These are phyloP conservation scores for Microplitis manilae DNA, from an alignment of 2,888 invertebrate species.

Conservation along the genomic window DNA sequence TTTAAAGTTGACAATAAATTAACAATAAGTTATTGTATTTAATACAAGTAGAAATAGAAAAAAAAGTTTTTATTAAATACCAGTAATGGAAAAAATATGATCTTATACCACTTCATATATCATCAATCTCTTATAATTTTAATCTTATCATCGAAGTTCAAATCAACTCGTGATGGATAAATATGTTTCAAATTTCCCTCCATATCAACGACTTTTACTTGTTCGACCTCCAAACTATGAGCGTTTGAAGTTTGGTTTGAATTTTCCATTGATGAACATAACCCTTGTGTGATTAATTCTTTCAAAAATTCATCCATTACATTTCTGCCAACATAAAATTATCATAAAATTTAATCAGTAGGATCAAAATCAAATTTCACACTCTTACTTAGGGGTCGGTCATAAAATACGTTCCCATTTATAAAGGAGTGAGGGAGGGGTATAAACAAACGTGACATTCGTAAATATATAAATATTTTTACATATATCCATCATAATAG, in stretches of 20 bases:
- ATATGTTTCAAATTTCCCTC: constrained; percentile 82
- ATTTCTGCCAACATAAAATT: constrained; percentile 64
- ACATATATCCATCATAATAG: no score
- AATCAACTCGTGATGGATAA: constrained; percentile 85
- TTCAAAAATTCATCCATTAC: constrained; percentile 80
- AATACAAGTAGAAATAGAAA: no score
- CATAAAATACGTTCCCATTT: no score
- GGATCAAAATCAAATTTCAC: neutral
- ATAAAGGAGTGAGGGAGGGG: no score
- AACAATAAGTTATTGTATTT: neutral
- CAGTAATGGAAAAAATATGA: no score
- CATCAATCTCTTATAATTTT: constrained; percentile 58
- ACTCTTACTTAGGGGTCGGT: neutral
- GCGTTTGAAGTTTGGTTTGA: constrained; percentile 62
- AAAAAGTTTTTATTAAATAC: no score
- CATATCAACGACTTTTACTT: constrained; percentile 81
- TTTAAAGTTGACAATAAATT: neutral
- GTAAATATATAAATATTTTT: no score
- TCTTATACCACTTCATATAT: no score
- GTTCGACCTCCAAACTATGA: constrained; percentile 74
- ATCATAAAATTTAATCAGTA: neutral
- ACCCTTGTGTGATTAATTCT: constrained; percentile 76
- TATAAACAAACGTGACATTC: no score
- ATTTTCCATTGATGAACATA: constrained; percentile 67
- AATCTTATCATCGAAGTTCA: constrained; percentile 73